Base-by-base conservation (phyloP, 2,888 invertebrate genomes). In the Meteorus colon region DNA sequence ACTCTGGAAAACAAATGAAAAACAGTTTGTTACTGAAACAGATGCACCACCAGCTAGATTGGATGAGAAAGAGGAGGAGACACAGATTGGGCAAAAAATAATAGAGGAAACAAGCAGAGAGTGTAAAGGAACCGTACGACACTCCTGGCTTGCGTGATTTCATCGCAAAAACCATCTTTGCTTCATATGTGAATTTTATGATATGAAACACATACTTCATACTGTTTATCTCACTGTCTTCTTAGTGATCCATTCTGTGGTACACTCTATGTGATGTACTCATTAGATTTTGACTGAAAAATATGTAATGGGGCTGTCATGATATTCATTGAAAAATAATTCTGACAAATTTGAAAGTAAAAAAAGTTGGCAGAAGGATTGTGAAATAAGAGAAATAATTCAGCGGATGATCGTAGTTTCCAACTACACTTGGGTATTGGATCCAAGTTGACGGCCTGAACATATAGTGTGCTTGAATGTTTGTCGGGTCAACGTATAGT, bases 121-220 rank as follows among this genome's bases (percentile, higher is more conserved):
- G 62, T 19, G 37, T 48, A 34, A 63, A 37, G 75, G 74, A 45
- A 45, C 24, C 68, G 73, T 76, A 24, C 1, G 24, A 24, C 24
- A 79, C n/a, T 3, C 48, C 2, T n/a, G 3, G n/a, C 48, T 48
- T 48, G n/a, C 16, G n/a, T n/a, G 48, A 16, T 48, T 4, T 48
- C 5, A n/a, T 5, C 16, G 48, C n/a, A n/a, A 48, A 48, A 48
- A 48, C 24, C 16, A 45, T 14, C 48, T 48, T 10, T 10, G 59
- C 10, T 59, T 87, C 87, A 88, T 86, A 87, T 87, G 87, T 78
- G 82, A 83, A 78, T 89, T 88, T 88, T 87, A 89, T 87, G 87
- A 88, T 89, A 88, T 85, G 86, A 89, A 88, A 88, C 85, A 86
- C 87, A 83, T 81, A 83, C 84, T 84, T 84, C 82, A 87, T 86